Evolutionary conservation across 2,888 invertebrate species (phyloP).

Genomic region (Biston stratarius): DNA sequence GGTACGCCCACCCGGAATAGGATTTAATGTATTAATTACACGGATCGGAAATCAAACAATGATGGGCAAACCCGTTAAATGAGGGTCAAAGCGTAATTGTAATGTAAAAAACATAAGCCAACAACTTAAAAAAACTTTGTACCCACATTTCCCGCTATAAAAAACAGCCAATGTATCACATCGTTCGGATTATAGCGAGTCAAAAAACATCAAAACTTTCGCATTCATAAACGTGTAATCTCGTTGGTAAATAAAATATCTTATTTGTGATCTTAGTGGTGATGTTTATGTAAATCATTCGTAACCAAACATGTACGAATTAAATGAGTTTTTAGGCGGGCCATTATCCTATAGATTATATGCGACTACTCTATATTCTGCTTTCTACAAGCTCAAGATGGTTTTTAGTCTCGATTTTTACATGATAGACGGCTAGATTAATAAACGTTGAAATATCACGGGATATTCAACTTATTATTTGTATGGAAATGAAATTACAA

Average conservation of each 20-base stretch:
- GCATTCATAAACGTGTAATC: not conserved
- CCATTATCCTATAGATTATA: constrained; percentile 11
- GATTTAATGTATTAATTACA: too few relatives aligned
- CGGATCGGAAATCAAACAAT: too few relatives aligned
- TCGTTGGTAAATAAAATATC: not conserved
- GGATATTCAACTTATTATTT: not conserved
- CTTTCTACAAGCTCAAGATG: constrained; percentile 11
- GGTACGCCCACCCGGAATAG: too few relatives aligned
- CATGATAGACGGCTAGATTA: not conserved
- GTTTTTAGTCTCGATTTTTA: constrained; percentile 2
- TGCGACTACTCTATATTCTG: constrained; percentile 4
- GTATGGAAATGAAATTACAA: not conserved
- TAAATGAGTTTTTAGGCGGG: constrained; percentile 25
- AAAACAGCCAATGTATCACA: not conserved
- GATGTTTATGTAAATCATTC: constrained; percentile 22
- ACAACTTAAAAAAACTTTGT: too few relatives aligned
- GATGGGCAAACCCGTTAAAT: too few relatives aligned
- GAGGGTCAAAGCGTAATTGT: too few relatives aligned
- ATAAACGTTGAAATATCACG: not conserved
- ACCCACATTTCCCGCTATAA: not conserved
- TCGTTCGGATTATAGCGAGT: not conserved
- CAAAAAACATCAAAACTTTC: constrained; percentile 14
- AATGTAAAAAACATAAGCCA: too few relatives aligned
- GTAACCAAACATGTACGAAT: constrained; percentile 16
- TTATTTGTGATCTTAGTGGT: not conserved